phyloP scores from a whole-genome alignment of 2,888 invertebrate genomes.

The Stenichneumon culpator region DNA sequence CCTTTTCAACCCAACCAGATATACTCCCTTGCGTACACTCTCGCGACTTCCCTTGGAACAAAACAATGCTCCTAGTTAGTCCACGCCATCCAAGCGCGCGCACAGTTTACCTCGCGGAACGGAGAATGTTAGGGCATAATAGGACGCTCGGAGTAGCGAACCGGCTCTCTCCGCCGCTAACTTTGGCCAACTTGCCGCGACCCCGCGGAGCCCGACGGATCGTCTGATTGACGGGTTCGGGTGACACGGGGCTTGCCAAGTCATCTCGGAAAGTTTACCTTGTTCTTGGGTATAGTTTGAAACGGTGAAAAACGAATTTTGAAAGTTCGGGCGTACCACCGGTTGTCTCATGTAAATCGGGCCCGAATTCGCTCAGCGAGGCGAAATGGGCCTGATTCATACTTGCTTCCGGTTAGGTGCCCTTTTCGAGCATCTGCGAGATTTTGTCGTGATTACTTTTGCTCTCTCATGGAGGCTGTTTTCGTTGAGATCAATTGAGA shows the following conservation, averaged over 20 bases:
- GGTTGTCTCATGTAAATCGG: no score
- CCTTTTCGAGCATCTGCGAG: no score
- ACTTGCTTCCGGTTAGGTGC: no score
- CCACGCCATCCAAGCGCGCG: background rate
- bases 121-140: background rate
- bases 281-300: background rate
- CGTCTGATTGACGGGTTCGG: constrained; percentile 11
- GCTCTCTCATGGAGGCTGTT: no score
- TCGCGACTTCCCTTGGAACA: background rate
- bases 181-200: background rate
- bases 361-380: no score
- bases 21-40: background rate
- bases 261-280: background rate
- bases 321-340: no score
- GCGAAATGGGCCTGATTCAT: no score
- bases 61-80: constrained; percentile 13
- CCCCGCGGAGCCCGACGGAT: background rate
- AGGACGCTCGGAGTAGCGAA: background rate
- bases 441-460: no score
- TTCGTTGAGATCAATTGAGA: no score
- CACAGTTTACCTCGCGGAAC: background rate
- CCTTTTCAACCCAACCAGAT: background rate
- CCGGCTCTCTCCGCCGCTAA: background rate
- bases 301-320: background rate
- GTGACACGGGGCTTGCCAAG: background rate